phyloP scores from a whole-genome alignment of 1,140 invertebrate species.

The Pseudobourletiella spinata region DNA sequence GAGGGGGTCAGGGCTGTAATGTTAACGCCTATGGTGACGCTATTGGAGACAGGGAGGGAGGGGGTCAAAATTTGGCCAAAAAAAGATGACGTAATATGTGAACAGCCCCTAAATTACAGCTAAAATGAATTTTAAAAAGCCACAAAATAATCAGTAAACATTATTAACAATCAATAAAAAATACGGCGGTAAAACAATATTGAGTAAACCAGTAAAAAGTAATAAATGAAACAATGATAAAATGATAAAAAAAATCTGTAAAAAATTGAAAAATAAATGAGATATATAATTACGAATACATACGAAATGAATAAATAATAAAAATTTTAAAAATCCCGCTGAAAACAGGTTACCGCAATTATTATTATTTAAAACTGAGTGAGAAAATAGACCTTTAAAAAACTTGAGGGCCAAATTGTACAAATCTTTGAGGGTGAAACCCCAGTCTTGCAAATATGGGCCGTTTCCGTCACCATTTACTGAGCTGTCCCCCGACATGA shows the following conservation, averaged over 20 bases:
- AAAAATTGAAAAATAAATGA: not conserved
- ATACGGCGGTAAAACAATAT: not conserved
- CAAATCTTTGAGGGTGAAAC: slow-evolving; percentile 63
- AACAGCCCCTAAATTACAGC: no score
- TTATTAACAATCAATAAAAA: not conserved
- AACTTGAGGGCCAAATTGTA: slow-evolving; percentile 76
- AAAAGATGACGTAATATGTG: no score
- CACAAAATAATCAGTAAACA: not conserved
- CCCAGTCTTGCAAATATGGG: slow-evolving; percentile 46
- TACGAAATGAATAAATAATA: not conserved
- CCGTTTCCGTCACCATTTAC: not conserved
- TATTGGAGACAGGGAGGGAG: no score
- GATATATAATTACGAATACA: not conserved
- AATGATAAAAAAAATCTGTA: not conserved
- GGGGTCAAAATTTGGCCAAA: no score
- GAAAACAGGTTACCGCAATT: not conserved
- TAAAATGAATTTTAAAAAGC: not conserved
- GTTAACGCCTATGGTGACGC: no score
- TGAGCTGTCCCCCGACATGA: not conserved
- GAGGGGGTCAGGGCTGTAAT: no score
- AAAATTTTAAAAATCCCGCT: not conserved
- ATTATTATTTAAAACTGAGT: not conserved
- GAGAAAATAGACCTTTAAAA: slow-evolving; percentile 63
- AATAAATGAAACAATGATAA: not conserved
- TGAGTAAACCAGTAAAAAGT: no score